Evolutionary conservation across 2,797 vertebrate species (phyloP), one percentile per base, ranked within the genome.

Genomic region (Hephaestus fuliginosus): DNA sequence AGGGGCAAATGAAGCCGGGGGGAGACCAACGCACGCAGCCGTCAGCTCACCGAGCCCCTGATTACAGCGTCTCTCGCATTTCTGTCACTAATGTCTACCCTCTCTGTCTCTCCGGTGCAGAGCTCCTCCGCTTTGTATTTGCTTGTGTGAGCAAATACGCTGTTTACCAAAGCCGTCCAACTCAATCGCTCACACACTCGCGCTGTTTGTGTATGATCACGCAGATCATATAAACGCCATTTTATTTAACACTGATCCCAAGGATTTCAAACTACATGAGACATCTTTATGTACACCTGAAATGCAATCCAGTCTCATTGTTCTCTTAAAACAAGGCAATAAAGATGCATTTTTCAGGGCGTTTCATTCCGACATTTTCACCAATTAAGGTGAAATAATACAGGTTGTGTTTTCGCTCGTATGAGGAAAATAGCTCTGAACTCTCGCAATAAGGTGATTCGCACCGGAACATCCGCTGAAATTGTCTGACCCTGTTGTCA

Each of bases 1-100:
- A 65, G 62, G 68, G 77, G 72, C 39, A 70, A 79, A 81, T 63
- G 25, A 78, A 62, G 62, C 74, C 22, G 15, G 8, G 39, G 69
- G 11, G 49, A 64, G 7, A 53, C 30, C 44, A 15, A 43, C 51
- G 56, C 68, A 66, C n/a, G 17, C 44, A 61, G 30, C 22, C n/a
- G 44, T n/a, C 14, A 4, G 28, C 65, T 69, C 67, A 7, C 51
- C 60, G 56, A 15, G 63, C 43, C 39, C 5, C 56, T 73, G 66
- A 87, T 79, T 61, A 67, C 69, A 75, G 33, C 43, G 0, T 53
- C 13, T 14, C 58, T 61, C 76, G 70, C 60, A 22, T 70, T 65
- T 62, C 71, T 66, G 55, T 74, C 70, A 69, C 66, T 70, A 82
- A 77, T 11, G 56, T 52, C 25, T 5, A 0, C 58, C 13, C 56